These are phyloP conservation scores for Passer domesticus DNA, from an alignment of 2,113 vertebrate species.

Conservation along the genomic window DNA sequence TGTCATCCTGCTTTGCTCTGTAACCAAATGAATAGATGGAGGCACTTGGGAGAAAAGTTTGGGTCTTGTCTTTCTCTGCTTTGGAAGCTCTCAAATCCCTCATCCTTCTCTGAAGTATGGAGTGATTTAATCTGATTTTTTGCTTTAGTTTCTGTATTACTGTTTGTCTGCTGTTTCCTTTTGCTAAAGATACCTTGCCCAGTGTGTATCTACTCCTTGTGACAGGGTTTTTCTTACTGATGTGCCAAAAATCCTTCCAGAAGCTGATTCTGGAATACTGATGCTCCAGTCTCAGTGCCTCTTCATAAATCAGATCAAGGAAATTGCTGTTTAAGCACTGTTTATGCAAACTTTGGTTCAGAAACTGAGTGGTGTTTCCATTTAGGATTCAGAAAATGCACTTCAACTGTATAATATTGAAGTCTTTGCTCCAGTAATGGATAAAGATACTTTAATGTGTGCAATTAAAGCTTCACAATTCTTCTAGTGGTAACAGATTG, in stretches of 20 bases:
- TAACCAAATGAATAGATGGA: not conserved
- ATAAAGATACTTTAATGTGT: constrained; percentile 12
- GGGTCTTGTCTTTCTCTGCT: not conserved
- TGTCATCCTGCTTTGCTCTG: not conserved
- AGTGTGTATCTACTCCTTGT: not conserved
- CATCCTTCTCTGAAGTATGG: not conserved
- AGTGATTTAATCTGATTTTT: not conserved
- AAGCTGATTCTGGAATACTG: not conserved
- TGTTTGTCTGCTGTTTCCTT: not conserved
- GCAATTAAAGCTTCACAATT: constrained; percentile 25
- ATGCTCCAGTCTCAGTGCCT: not conserved
- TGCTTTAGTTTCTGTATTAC: not conserved
- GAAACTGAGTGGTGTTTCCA: not conserved
- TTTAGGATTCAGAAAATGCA: not conserved
- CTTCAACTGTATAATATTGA: not conserved
- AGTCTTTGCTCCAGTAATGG: not conserved
- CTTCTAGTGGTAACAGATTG: not conserved
- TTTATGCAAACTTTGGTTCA: not conserved
- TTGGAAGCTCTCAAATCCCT: not conserved
- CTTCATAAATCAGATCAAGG: constrained; percentile 10
- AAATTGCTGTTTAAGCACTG: constrained; percentile 3
- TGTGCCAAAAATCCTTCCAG: not conserved
- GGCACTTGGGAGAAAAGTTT: not conserved
- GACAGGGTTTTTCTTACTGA: not conserved
- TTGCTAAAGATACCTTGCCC: not conserved